Evolutionary conservation across 2,797 vertebrate species (phyloP), one percentile per base, ranked within the genome.

Genomic region (Poecilia gillii): DNA sequence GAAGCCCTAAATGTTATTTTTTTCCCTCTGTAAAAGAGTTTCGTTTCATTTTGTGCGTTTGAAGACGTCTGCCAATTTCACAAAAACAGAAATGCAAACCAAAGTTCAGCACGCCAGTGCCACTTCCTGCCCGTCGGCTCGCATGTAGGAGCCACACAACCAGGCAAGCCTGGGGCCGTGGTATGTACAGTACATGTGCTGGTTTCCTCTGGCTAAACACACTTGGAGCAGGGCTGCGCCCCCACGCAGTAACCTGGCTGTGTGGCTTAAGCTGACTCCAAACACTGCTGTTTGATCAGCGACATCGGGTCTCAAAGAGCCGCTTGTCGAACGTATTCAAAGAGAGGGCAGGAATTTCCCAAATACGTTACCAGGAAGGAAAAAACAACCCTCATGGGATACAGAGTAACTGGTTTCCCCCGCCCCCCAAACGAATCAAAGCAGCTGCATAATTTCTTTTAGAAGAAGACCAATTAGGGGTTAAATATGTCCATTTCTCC

Each of bases 211-310:
- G 64, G 78, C 85, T 87, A 89, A 91, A 92, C 86, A 90, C 75
- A 82, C 86, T 72, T 33, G 14, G 72, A 84, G 82, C 53, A 81
- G 85, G 85, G 85, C 84, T 84, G 87, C 45, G 72, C 79, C 79
- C 80, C 85, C 83, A 82, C 87, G 53, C 73, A 93, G 83, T 93
- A 90, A 92, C 75, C 79, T 81, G 57, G 89, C 90, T 93, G 93
- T 94, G 86, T 84, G 78, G 71, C 75, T 81, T 78, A 62, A 84
- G 86, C 85, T 80, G 86, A 92, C 90, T 84, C 88, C 88, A 91
- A 91, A 85, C 90, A 87, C 81, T 25, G 81, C 78, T 90, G 90
- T 92, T 92, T 94, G 92, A 94, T 92, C 91, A 89, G 91, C 75
- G 88, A 90, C 88, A 87, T 90, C 93, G 88, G 90, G 85, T 80